phyloP scores from a whole-genome alignment of 2,888 invertebrate species.

The Ecliptopera silaceata region DNA sequence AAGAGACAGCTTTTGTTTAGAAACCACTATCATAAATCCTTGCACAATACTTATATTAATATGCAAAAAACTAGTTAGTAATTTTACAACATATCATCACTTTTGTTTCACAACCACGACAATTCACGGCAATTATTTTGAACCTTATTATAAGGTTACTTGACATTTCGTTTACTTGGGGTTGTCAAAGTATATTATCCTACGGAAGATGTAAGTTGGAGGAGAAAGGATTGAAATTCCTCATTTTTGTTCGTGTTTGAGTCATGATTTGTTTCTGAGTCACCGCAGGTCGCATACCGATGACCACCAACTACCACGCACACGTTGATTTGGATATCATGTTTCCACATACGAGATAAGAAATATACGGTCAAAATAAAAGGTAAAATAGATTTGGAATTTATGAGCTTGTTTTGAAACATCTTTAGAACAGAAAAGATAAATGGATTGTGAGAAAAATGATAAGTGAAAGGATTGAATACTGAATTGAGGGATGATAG shows the following conservation, averaged over 20 bases:
- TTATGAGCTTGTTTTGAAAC: no score
- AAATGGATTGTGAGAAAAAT: no score
- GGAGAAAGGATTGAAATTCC: constrained; percentile 7
- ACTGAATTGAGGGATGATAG: no score
- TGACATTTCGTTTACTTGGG: no score
- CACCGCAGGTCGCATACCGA: constrained; percentile 34
- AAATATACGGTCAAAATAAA: no score
- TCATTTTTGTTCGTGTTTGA: constrained; percentile 23
- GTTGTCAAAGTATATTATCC: no score
- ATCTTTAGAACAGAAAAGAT: no score
- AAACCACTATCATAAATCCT: background rate
- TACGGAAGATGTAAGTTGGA: background rate
- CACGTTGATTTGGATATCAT: constrained; percentile 24
- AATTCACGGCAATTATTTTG: background rate
- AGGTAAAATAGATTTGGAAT: no score
- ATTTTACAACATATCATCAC: no score
- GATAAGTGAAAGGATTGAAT: no score
- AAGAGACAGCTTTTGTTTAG: background rate
- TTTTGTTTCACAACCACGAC: no score
- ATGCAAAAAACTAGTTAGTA: background rate
- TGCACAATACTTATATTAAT: background rate
- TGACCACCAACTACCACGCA: constrained; percentile 21
- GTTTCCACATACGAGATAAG: constrained; percentile 9
- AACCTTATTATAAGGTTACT: no score
- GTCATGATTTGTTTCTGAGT: constrained; percentile 32